A percentile compares a stretch with the other conserved stretches of the same genome.
Evolutionary conservation across 2,888 invertebrate species (phyloP).

Genomic region (Campaea margaritaria): DNA sequence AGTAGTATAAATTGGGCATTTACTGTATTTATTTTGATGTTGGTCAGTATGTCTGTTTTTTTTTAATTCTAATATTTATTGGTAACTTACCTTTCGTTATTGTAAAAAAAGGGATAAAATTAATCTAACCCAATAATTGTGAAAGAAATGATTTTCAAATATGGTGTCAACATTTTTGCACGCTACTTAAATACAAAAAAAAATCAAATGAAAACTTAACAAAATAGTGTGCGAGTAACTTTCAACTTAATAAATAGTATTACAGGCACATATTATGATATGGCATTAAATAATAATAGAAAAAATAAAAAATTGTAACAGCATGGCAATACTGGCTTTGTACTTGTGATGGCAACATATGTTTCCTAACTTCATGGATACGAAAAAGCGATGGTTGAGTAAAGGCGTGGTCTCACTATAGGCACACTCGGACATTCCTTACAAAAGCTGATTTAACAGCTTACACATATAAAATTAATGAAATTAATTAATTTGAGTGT

Average conservation of each 20-base stretch:
- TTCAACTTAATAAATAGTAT: constrained; percentile 14
- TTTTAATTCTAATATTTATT: too few species aligned
- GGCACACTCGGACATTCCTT: too few species aligned
- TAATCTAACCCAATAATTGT: too few species aligned
- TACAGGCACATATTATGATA: constrained; percentile 18
- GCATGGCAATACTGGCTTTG: constrained; percentile 31
- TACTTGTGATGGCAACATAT: constrained; percentile 38
- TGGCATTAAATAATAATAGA: constrained; percentile 16
- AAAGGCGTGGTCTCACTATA: background rate
- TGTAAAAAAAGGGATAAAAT: too few species aligned
- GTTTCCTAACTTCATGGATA: background rate
- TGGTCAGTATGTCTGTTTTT: background rate
- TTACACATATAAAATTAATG: too few species aligned
- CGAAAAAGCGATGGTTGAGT: constrained; percentile 5
- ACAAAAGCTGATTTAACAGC: too few species aligned
- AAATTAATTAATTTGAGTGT: too few species aligned
- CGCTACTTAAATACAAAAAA: constrained; percentile 31
- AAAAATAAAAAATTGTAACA: constrained; percentile 17
- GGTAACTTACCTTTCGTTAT: too few species aligned
- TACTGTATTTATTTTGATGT: too few species aligned
- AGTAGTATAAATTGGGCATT: too few species aligned
- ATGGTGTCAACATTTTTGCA: constrained; percentile 28
- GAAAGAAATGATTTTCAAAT: background rate
- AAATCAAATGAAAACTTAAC: constrained; percentile 35
- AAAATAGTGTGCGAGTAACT: constrained; percentile 31